Evolutionary conservation across 53 echinoderm and acorn worm species (phyloP), one percentile per base, ranked within the genome.

Genomic region (Patiria pectinifera): DNA sequence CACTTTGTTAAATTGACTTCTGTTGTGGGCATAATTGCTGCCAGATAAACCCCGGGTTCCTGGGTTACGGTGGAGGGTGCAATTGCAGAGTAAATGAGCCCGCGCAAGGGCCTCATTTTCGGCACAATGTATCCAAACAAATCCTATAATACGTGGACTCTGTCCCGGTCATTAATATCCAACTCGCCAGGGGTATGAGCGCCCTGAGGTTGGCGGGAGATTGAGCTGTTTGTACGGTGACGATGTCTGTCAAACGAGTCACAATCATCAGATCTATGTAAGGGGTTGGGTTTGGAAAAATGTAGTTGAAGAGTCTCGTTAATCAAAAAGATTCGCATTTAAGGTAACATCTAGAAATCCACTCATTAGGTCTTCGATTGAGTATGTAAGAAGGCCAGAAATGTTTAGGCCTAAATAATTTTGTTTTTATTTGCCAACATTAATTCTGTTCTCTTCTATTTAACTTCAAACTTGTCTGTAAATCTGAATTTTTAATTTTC

Each of bases 1-100:
- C 59, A 88, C 77, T 78, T 53, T 77, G 88, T 58, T 78, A 88
- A 78, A 78, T 88, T 77, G 88, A 88, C 88, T 88, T 88, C 78
- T 88, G 88, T 77, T 76, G 88, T 61, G 88, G 83, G 76, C 69
- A 77, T 44, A 78, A 88, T 88, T 88, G 88, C 18, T 26, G 26
- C 60, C 25, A 24, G 88, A 88, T 88, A 88, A 78, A 88, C 59
- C 45, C 11, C 7, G 62, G 2, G 62, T 88, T 35, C 62, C 88
- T 61, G 45, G 76, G 88, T 4, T 78, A 78, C 88, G 21, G 26
- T 59, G 53, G 78, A 88, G 77, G 88, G 26, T 45, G 77, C 59
- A 78, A 88, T 88, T 77, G 62, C 77, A 35, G 11, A 45, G 77
- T 43, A 78, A 88, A 78, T 77, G 15, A 22, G 21, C 43, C 48